Evolutionary conservation across 2,113 vertebrate species (phyloP).

Genomic region (Mormoops blainvillei): DNA sequence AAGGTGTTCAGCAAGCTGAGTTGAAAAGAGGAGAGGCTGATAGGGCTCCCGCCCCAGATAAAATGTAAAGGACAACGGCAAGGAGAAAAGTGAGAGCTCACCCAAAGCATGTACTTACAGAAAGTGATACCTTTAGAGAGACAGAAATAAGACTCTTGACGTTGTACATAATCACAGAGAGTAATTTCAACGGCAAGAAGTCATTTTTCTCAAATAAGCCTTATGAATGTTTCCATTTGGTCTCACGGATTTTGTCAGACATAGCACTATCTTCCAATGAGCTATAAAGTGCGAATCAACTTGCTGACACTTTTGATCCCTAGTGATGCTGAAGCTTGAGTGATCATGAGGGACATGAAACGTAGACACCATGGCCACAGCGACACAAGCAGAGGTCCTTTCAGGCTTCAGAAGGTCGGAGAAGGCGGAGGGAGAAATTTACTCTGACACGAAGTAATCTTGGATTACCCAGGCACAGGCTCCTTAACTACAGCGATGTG

Average conservation of each 20-base stretch:
- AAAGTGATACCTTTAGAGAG: neutral
- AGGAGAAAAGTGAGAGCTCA: neutral
- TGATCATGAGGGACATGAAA: neutral
- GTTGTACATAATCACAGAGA: neutral
- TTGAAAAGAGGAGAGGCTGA: neutral
- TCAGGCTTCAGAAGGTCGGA: neutral
- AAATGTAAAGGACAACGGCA: neutral
- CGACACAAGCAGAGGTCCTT: neutral
- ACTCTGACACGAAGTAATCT: neutral
- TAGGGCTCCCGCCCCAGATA: neutral
- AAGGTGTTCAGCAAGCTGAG: neutral
- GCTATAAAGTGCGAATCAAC: neutral
- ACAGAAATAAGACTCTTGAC: neutral
- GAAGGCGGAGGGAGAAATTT: neutral
- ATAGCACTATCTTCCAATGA: neutral
- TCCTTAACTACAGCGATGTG: neutral
- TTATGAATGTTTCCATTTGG: neutral
- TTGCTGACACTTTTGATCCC: neutral
- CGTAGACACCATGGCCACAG: neutral
- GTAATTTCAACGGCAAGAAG: neutral
- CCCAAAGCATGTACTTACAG: neutral
- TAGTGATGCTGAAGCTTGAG: neutral
- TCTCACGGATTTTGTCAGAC: neutral
- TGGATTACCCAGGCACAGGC: neutral
- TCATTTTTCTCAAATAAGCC: neutral